Base-by-base conservation (phyloP, 37 sponge, comb jelly and placozoan genomes). In the Diacarnus erythraeanus region DNA sequence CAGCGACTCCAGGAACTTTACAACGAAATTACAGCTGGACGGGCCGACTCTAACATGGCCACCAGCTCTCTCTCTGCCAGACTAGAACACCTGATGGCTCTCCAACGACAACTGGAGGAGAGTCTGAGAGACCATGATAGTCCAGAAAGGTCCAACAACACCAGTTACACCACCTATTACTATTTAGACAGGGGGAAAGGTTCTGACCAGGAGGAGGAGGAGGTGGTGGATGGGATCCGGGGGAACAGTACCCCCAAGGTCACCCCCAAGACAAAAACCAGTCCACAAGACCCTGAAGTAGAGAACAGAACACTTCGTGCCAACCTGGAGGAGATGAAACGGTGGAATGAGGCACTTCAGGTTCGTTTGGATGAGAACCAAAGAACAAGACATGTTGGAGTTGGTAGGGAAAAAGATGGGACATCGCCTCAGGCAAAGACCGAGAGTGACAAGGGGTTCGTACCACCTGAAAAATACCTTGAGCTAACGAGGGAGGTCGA, bases 1-100 rank as follows among this genome's bases (percentile, higher is more conserved):
- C 87, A 87, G 69, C 59, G 75, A 38, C 82, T 87, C 29, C 80
- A 87, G 61, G 82, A 81, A 51, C 42, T 87, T 36, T 76, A 74
- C 57, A 25, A 36, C 18, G 89, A 89, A 80, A 79, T 89, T 30
- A 38, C 38, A 17, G 79, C 80, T 34, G 79, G 79, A 35, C 81
- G 89, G 58, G 38, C 75, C 2, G 83, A 76, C 44, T 35, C 61
- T 37, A 83, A 23, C 2, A 1, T 29, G 0, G 84, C 89, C 20
- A 69, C 77, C 80, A 78, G 81, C 41, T 74, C 81, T 6, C 58
- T 87, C 40, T 35, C 71, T 17, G 59, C 82, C 8, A 80, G 80
- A 38, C 57, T 87, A 59, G 82, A 81, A 34, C 79, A 86, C 59
- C 57, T 86, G 29, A 73, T 74, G 2, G 59, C 58, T n/a, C 57